These are phyloP conservation scores for Aquila chrysaetos DNA, from an alignment of 2,797 vertebrate genomes.

Conservation along the genomic window DNA sequence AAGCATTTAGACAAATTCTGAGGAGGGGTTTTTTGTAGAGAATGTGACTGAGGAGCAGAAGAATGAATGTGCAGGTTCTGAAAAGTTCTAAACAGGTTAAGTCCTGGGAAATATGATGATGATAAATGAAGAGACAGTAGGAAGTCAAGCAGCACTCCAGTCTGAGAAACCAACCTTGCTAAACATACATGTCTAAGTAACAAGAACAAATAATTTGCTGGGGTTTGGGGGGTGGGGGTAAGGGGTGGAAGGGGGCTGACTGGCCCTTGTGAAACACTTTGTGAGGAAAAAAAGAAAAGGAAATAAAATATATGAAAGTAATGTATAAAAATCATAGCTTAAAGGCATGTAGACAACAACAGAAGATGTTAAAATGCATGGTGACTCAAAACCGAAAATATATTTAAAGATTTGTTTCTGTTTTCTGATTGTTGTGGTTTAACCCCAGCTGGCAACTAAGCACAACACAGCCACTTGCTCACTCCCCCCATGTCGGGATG, in stretches of 20 bases:
- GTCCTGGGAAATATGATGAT: background rate
- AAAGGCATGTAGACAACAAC: background rate
- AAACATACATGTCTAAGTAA: background rate
- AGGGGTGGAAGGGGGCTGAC: accelerated
- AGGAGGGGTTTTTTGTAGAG: background rate
- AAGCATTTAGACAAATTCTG: background rate
- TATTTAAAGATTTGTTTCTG: background rate
- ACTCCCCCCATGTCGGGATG: too few relatives aligned
- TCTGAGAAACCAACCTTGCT: background rate
- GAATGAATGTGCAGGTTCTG: background rate
- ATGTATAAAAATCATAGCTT: background rate
- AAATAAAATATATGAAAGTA: background rate
- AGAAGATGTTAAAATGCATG: background rate
- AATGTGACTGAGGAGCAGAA: background rate
- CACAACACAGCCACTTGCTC: too few relatives aligned
- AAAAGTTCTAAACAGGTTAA: background rate
- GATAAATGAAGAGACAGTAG: background rate
- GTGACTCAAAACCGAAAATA: background rate
- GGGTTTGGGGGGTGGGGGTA: background rate
- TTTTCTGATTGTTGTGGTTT: background rate
- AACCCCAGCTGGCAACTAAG: too few relatives aligned
- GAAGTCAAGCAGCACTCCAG: background rate
- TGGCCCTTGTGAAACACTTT: background rate
- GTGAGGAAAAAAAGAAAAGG: background rate
- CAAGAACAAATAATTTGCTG: background rate